phyloP scores from a whole-genome alignment of 2,888 invertebrate species.

The Phaonia tiefii region DNA sequence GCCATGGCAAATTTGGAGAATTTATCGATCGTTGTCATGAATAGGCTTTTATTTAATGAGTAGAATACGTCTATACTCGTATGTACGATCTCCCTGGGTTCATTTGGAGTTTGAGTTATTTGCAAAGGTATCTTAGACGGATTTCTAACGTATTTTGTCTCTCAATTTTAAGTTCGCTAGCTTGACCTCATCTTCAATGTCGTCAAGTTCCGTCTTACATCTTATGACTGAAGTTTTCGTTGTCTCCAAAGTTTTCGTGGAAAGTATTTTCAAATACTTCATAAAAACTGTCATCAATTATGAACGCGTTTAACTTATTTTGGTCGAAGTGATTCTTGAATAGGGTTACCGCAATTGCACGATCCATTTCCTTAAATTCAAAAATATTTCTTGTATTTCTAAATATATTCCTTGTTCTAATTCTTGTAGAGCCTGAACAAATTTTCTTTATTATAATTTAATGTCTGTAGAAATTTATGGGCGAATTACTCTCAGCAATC shows the following conservation, averaged over 20 bases:
- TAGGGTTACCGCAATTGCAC: conserved; percentile 10
- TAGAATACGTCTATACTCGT: conserved; percentile 36
- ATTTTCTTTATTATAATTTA: background rate
- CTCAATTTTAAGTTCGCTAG: background rate
- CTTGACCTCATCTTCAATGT: conserved; percentile 25
- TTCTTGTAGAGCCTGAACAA: too few species aligned
- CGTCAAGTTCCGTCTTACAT: background rate
- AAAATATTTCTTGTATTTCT: background rate
- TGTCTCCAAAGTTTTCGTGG: conserved; percentile 37
- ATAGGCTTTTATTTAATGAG: conserved; percentile 59
- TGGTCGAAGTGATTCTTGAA: conserved; percentile 35
- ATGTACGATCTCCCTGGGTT: background rate
- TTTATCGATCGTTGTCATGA: too few species aligned
- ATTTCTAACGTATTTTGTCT: background rate
- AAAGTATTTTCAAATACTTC: background rate
- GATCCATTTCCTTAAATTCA: too few species aligned
- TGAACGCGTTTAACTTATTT: conserved; percentile 3
- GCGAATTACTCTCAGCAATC: background rate
- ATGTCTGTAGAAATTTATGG: too few species aligned
- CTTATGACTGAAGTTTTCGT: conserved; percentile 25
- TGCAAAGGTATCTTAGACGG: background rate
- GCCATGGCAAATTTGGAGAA: too few species aligned
- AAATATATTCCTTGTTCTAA: conserved; percentile 11
- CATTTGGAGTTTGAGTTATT: background rate
- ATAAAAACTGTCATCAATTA: conserved; percentile 15